Evolutionary conservation across 2,113 vertebrate genomes (phyloP).

Genomic region (Strix uralensis): DNA sequence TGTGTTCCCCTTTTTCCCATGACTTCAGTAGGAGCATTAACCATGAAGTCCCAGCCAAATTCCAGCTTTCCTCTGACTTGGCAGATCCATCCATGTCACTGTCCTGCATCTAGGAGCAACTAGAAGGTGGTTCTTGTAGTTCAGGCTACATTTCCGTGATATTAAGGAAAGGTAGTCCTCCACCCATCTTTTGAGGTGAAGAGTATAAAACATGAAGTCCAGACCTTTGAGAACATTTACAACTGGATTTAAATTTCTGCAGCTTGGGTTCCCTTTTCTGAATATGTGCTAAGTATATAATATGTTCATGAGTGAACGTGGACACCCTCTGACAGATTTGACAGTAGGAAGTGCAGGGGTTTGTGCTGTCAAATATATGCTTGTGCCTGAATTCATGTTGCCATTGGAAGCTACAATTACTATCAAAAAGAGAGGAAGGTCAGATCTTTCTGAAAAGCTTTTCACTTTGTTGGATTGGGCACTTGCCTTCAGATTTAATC

Average conservation of each 20-base stretch:
- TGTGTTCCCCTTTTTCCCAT: not conserved
- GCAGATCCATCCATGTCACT: not conserved
- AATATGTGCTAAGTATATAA: not conserved
- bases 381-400: not conserved
- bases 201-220: not conserved
- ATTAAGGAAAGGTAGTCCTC: not conserved
- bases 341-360: not conserved
- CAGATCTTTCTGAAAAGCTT: not conserved
- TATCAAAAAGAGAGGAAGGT: not conserved
- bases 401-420: not conserved
- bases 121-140: not conserved
- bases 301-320: not conserved
- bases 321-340: not conserved
- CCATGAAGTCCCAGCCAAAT: not conserved
- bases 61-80: not conserved
- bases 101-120: not conserved
- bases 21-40: not conserved
- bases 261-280: not conserved
- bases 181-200: not conserved
- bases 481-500: not conserved
- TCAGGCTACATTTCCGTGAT: not conserved
- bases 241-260: not conserved
- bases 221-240: not conserved
- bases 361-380: not conserved
- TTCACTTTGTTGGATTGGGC: not conserved